Evolutionary conservation across 2,888 invertebrate species (phyloP).

Genomic region (Brachypalpus laphriformis): DNA sequence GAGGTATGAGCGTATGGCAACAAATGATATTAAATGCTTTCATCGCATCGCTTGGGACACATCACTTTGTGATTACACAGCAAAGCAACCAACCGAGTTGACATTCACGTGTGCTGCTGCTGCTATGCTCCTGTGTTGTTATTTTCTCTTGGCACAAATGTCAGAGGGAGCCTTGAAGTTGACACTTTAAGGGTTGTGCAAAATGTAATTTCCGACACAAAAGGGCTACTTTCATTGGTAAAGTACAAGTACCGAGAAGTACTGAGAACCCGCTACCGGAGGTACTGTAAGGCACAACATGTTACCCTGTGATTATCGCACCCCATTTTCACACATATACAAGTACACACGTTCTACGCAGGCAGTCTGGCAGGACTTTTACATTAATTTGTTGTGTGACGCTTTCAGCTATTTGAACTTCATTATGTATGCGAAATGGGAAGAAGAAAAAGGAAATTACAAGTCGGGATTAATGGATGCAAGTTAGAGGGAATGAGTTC

Average conservation of each 20-base stretch:
- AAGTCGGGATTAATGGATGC: conserved; percentile 67
- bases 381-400: conserved; percentile 71
- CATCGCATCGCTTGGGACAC: conserved; percentile 61
- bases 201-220: conserved; percentile 73
- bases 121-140: not conserved
- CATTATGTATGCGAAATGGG: conserved; percentile 67
- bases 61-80: conserved; percentile 70
- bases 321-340: conserved; percentile 54
- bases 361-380: conserved; percentile 48
- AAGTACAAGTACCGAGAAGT: conserved; percentile 21
- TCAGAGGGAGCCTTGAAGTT: conserved; percentile 60
- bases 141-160: conserved; percentile 24
- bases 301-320: conserved; percentile 70
- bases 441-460: conserved; percentile 70
- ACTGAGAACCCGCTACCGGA: not conserved
- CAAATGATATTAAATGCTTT: conserved; percentile 73
- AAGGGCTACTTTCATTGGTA: conserved; percentile 69
- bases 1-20: conserved; percentile 36
- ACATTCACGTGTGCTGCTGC: conserved; percentile 54
- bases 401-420: conserved; percentile 69
- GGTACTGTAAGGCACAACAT: conserved; percentile 43
- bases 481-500: not conserved
- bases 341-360: not conserved
- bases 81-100: conserved; percentile 66
- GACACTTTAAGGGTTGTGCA: conserved; percentile 69